A percentile compares a stretch with the other conserved stretches of the same genome.
Evolutionary conservation across 1,140 invertebrate genomes (phyloP).

Genomic region (Caenorhabditis latens): DNA sequence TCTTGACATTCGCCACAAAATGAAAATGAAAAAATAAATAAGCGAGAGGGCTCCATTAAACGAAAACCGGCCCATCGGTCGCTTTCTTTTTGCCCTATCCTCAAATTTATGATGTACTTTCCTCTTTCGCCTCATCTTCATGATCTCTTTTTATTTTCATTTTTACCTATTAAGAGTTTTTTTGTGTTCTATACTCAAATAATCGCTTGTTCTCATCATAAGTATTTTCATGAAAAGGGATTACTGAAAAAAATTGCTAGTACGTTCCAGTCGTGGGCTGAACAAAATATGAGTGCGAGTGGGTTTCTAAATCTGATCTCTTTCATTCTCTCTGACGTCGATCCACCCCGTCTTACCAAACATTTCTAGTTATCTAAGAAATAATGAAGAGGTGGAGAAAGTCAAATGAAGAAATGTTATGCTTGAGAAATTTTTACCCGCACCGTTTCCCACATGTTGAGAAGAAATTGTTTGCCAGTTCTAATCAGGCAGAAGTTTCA

Average conservation of each 20-base stretch:
- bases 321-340: neutral
- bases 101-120: conserved; percentile 23
- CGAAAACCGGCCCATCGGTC: neutral
- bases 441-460: neutral
- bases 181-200: neutral
- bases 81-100: neutral
- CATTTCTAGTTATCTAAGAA: neutral
- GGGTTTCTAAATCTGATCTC: neutral
- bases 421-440: conserved; percentile 4
- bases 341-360: no score
- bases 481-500: conserved; percentile 20
- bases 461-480: conserved; percentile 24
- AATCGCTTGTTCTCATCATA: conserved; percentile 17
- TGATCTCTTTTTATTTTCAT: neutral
- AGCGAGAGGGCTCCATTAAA: conserved; percentile 20
- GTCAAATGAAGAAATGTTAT: neutral
- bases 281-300: neutral
- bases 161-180: neutral
- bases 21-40: conserved; percentile 39
- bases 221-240: neutral
- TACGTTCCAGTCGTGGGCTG: neutral
- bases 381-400: neutral
- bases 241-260: neutral
- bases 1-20: conserved; percentile 31
- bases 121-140: conserved; percentile 11